These are phyloP conservation scores for Lordiphosa andalusiaca DNA, from an alignment of 2,888 invertebrate genomes.

Conservation along the genomic window DNA sequence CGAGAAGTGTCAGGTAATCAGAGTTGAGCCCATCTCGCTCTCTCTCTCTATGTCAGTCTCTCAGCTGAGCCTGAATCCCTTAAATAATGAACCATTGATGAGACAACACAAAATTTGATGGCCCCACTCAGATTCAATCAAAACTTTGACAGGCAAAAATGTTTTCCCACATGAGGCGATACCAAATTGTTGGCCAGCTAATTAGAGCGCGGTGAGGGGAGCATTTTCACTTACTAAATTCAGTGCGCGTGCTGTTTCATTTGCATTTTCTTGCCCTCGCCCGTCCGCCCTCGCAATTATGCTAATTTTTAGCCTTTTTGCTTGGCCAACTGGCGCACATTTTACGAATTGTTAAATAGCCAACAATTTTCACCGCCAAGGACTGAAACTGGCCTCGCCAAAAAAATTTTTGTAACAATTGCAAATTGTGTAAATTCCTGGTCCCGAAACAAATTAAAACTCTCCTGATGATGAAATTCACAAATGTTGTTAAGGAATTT, in stretches of 20 bases:
- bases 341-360: slow-evolving; percentile 54
- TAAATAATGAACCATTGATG: slow-evolving; percentile 38
- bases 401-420: too few species aligned
- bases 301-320: slow-evolving; percentile 41
- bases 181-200: neutral
- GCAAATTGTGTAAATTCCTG: too few species aligned
- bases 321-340: slow-evolving; percentile 53
- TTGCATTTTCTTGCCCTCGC: slow-evolving; percentile 27
- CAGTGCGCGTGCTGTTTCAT: too few species aligned
- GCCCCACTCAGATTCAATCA: slow-evolving; percentile 3
- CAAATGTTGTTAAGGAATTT: too few species aligned
- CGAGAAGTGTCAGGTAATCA: neutral
- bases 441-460: too few species aligned
- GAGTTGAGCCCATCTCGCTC: too few species aligned
- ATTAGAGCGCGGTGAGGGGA: neutral
- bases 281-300: slow-evolving; percentile 46
- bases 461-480: too few species aligned
- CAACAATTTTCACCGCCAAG: slow-evolving; percentile 50
- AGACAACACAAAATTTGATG: slow-evolving; percentile 28
- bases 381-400: too few species aligned
- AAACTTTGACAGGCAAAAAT: too few species aligned
- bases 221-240: slow-evolving; percentile 12
- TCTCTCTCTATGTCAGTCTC: too few species aligned
- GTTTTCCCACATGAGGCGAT: too few species aligned
- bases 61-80: neutral